Evolutionary conservation across 2,113 vertebrate species (phyloP).

Genomic region (Halichoeres trimaculatus): DNA sequence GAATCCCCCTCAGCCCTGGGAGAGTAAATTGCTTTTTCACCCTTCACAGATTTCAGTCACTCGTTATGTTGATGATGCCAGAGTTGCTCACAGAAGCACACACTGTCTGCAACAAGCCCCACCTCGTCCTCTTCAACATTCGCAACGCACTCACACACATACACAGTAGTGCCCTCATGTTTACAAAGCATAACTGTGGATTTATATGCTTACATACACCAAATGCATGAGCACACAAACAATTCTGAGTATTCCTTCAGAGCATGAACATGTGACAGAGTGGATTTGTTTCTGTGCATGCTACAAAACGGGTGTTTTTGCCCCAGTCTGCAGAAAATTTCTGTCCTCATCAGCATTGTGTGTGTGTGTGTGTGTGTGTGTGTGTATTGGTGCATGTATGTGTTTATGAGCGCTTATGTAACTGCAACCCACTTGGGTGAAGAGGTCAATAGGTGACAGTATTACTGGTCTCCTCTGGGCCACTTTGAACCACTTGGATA

Average conservation of each 20-base stretch:
- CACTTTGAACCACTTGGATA: conserved; percentile 14
- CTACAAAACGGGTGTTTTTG: conserved; percentile 15
- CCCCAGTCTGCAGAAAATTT: conserved; percentile 15
- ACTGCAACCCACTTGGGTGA: conserved; percentile 22
- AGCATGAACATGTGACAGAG: conserved; percentile 12
- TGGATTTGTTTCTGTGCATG: conserved; percentile 20
- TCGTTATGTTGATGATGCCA: conserved; percentile 82
- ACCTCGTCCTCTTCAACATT: background rate
- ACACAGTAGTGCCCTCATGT: conserved; percentile 30
- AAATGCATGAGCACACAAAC: conserved; percentile 35
- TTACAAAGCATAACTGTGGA: conserved; percentile 41
- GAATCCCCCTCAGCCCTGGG: conserved; percentile 81
- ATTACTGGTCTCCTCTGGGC: conserved; percentile 12
- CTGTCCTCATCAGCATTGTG: conserved; percentile 8
- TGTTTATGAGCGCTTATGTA: conserved; percentile 26
- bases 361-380: background rate
- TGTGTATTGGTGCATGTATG: conserved; percentile 5
- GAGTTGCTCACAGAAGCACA: conserved; percentile 74
- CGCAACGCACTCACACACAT: conserved; percentile 44
- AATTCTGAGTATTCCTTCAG: conserved; percentile 19
- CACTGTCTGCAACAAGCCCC: conserved; percentile 63
- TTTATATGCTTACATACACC: conserved; percentile 14
- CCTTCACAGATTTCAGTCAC: conserved; percentile 81
- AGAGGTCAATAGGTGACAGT: conserved; percentile 39
- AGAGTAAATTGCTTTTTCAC: conserved; percentile 85